Conservation (phyloP, 2,888 invertebrate species). For the Lepidocyrtoides sp. region DNA sequence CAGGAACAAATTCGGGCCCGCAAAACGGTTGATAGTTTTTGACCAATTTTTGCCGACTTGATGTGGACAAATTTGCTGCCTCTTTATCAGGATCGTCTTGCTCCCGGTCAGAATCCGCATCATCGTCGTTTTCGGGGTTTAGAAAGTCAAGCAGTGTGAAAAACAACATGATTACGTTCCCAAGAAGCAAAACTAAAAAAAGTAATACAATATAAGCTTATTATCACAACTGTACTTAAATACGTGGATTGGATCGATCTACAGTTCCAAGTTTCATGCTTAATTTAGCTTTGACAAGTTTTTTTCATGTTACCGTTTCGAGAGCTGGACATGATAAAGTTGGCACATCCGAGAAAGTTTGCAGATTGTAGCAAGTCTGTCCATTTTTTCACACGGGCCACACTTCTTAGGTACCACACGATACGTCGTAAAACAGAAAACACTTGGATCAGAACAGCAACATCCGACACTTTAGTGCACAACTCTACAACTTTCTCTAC, state of each 20-base stretch:
- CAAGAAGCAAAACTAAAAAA: conserved; percentile 80
- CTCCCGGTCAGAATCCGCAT: not conserved
- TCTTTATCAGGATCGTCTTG: not conserved
- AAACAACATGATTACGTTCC: conserved; percentile 80
- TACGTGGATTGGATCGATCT: too few species aligned
- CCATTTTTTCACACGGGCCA: conserved; percentile 87
- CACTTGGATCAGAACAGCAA: conserved; percentile 78
- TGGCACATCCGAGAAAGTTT: conserved; percentile 88
- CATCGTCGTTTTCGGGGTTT: conserved; percentile 54
- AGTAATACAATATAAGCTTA: not conserved
- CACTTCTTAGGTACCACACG: conserved; percentile 91
- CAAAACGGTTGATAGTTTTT: conserved; percentile 74
- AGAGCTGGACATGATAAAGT: conserved; percentile 92
- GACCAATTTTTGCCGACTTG: not conserved
- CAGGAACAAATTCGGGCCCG: conserved; percentile 79
- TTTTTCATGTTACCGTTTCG: conserved; percentile 88
- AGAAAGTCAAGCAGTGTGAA: conserved; percentile 82
- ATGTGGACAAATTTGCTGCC: not conserved
- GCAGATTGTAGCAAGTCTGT: conserved; percentile 85
- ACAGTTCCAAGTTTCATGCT: too few species aligned
- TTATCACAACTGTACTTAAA: too few species aligned
- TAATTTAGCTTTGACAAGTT: too few species aligned
- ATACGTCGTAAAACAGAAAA: conserved; percentile 91
- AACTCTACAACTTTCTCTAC: conserved; percentile 88
- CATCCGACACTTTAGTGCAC: conserved; percentile 69